Percentiles rank a stretch among this genome's conserved stretches.
Evolutionary conservation across 2,113 vertebrate genomes (phyloP).

Genomic region (Cavia porcellus): DNA sequence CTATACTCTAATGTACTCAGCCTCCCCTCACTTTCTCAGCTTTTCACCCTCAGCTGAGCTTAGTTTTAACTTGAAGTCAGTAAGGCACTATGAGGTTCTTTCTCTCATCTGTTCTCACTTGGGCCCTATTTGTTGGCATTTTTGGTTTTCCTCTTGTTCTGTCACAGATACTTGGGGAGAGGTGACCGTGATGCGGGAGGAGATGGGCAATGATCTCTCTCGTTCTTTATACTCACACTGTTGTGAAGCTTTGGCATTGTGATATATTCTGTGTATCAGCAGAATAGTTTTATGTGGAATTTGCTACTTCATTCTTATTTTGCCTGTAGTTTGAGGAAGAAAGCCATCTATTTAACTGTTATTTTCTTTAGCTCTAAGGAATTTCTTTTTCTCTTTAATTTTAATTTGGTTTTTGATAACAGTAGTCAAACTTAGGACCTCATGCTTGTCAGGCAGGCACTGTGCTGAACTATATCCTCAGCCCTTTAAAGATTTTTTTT

Average conservation of each 20-base stretch:
- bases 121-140: background rate
- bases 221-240: background rate
- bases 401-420: background rate
- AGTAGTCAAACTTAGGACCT: background rate
- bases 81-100: background rate
- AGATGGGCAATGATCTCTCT: background rate
- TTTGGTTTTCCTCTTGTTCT: background rate
- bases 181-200: background rate
- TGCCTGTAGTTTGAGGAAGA: background rate
- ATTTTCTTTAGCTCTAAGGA: constrained; percentile 39
- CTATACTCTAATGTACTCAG: background rate
- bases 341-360: background rate
- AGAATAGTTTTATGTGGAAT: background rate
- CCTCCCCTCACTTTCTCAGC: background rate
- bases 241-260: constrained; percentile 2
- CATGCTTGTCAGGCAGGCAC: background rate
- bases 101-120: background rate
- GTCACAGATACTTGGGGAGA: background rate
- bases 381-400: background rate
- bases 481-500: background rate
- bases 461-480: background rate
- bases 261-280: background rate
- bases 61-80: background rate
- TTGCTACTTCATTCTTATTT: constrained; percentile 3
- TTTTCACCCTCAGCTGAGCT: background rate